Evolutionary conservation across 2,888 invertebrate species (phyloP).

Genomic region (Vannuccia rotundouncinata): DNA sequence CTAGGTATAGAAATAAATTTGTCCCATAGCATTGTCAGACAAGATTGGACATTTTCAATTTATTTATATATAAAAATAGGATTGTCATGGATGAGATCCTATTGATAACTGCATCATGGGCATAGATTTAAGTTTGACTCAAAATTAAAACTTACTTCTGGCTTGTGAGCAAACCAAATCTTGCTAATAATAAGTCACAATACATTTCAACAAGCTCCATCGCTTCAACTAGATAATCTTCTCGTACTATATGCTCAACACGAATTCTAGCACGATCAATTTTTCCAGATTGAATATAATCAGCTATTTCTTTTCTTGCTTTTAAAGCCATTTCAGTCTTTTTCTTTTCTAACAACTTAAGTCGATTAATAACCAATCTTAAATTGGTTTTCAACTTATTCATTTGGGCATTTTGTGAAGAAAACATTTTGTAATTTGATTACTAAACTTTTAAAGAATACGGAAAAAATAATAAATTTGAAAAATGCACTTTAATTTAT

Average conservation of each 20-base stretch:
- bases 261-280: constrained; percentile 76
- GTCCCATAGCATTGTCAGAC: no score
- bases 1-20: no score
- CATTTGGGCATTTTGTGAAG: no score
- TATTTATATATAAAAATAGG: no score
- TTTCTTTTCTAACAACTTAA: constrained; percentile 91
- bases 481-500: no score
- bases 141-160: constrained; percentile 47
- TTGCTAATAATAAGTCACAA: constrained; percentile 85
- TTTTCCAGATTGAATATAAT: constrained; percentile 64
- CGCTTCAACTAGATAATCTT: constrained; percentile 97
- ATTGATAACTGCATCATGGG: no score
- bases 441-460: no score
- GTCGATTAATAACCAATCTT: constrained; percentile 79
- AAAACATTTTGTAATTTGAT: no score
- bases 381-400: constrained; percentile 90
- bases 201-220: constrained; percentile 99
- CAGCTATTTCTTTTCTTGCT: constrained; percentile 91
- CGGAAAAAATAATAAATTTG: no score
- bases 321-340: constrained; percentile 85
- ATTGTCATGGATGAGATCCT: no score
- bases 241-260: constrained; percentile 95
- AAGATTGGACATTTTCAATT: no score
- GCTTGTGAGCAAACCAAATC: constrained; percentile 79
- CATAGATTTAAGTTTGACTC: no score